A percentile compares a stretch with the other conserved stretches of the same genome.
Evolutionary conservation across 2,888 invertebrate species (phyloP).

Genomic region (Meteorus cinctellus): DNA sequence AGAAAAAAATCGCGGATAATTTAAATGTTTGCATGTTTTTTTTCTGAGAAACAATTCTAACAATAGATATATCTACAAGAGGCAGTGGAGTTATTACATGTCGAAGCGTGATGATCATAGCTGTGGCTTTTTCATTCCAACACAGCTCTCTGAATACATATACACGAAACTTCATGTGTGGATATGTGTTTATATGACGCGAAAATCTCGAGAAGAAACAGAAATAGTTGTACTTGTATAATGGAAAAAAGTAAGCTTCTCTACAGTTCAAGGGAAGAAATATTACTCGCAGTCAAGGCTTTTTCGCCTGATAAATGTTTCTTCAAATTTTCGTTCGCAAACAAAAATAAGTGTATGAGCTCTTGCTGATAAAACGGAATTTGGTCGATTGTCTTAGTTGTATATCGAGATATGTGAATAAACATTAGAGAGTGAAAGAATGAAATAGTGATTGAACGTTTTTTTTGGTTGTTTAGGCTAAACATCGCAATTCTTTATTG

Average conservation of each 20-base stretch:
- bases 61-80: neutral
- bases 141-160: neutral
- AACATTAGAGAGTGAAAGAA: neutral
- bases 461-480: neutral
- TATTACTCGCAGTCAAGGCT: constrained; percentile 38
- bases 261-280: constrained; percentile 41
- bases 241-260: constrained; percentile 35
- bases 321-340: constrained; percentile 20
- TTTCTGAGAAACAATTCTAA: no score
- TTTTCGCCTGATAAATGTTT: constrained; percentile 38
- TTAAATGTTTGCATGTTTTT: no score
- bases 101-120: neutral
- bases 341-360: constrained; percentile 28
- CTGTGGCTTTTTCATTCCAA: constrained; percentile 26
- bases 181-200: neutral
- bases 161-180: neutral
- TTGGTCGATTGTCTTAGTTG: neutral
- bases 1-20: no score
- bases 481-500: neutral
- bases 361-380: constrained; percentile 30
- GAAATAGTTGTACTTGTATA: constrained; percentile 12
- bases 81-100: neutral
- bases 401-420: neutral
- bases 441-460: neutral
- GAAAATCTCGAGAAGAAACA: constrained; percentile 19